A percentile compares a stretch with the other conserved stretches of the same genome.
These are phyloP conservation scores for Fulmarus glacialis DNA, from an alignment of 2,113 vertebrate species.

Conservation along the genomic window DNA sequence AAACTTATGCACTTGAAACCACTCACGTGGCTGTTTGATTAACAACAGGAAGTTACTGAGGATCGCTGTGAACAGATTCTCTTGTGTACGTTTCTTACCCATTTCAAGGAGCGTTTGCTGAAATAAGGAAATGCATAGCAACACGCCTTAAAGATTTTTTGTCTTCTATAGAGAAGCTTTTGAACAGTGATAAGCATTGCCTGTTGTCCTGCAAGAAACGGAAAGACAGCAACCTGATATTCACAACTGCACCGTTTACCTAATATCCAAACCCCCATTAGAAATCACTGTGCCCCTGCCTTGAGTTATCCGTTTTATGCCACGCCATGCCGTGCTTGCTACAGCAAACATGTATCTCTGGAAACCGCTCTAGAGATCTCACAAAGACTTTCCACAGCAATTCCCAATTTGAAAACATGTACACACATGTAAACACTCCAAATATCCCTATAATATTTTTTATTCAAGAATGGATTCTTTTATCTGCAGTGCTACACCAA, in stretches of 20 bases:
- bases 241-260: background rate
- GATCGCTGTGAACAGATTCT: background rate
- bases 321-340: accelerated
- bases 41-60: background rate
- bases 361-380: background rate
- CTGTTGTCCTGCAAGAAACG: background rate
- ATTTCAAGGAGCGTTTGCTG: background rate
- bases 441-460: background rate
- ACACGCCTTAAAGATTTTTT: accelerated
- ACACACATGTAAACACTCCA: background rate
- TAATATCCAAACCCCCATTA: background rate
- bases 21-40: background rate
- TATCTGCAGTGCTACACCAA: background rate
- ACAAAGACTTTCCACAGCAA: background rate
- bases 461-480: background rate
- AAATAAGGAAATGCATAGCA: background rate
- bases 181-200: background rate
- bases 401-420: background rate
- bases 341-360: background rate
- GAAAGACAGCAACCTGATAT: background rate
- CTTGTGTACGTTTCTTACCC: background rate
- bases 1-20: slow-evolving; percentile 10
- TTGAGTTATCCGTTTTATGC: background rate
- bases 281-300: background rate
- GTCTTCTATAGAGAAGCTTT: background rate